Evolutionary conservation across 2,113 vertebrate species (phyloP).

Genomic region (Lasiurus cinereus): DNA sequence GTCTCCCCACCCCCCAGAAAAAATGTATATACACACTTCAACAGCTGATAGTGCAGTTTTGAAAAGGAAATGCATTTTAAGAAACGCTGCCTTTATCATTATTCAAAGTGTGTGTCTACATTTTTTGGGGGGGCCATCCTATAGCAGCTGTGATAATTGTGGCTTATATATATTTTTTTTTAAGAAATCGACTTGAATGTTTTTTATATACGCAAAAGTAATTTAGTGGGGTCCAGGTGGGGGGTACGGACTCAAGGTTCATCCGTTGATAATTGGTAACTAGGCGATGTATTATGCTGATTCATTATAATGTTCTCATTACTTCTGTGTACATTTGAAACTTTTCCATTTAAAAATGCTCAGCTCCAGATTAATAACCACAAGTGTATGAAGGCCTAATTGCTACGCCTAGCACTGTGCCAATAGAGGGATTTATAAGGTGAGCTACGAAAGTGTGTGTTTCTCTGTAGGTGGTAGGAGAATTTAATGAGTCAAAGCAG

Average conservation of each 20-base stretch:
- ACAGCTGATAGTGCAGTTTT: no score
- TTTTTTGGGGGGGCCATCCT: no score
- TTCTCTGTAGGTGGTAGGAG: neutral
- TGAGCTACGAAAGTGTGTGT: neutral
- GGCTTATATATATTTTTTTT: constrained; percentile 29
- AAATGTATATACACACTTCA: no score
- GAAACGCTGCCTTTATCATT: no score
- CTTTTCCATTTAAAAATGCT: constrained; percentile 34
- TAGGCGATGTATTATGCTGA: neutral
- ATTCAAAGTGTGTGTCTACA: no score
- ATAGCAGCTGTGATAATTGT: neutral
- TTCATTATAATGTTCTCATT: constrained; percentile 38
- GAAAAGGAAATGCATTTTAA: no score
- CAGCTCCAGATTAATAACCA: constrained; percentile 24
- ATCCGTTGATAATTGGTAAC: constrained; percentile 32
- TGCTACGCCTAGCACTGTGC: neutral
- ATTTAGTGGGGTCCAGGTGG: neutral
- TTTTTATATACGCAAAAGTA: constrained; percentile 59
- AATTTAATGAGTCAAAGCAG: constrained; percentile 46
- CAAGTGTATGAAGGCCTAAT: constrained; percentile 7
- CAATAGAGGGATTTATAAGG: neutral
- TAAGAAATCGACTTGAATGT: constrained; percentile 33
- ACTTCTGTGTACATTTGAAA: constrained; percentile 46
- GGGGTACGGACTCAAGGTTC: neutral
- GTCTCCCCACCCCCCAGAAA: no score